Evolutionary conservation across 1,140 invertebrate genomes (phyloP).

Genomic region (Wiebesia pumilae): DNA sequence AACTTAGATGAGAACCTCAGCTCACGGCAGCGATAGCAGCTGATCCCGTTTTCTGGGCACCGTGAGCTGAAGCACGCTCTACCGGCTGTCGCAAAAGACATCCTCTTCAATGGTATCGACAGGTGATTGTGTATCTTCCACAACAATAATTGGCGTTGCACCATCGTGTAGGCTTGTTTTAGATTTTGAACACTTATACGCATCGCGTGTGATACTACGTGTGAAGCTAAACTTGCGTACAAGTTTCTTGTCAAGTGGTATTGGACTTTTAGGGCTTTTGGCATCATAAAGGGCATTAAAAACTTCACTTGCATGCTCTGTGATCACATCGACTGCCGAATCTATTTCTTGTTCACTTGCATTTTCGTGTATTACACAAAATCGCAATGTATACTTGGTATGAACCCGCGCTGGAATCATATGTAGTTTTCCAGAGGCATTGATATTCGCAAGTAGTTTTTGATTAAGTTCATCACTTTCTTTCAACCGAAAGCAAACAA

Average conservation of each 20-base stretch:
- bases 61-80: constrained; percentile 67
- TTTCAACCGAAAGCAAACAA: constrained; percentile 82
- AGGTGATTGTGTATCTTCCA: constrained; percentile 72
- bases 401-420: constrained; percentile 91
- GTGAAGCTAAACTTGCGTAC: constrained; percentile 81
- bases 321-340: constrained; percentile 85
- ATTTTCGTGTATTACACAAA: constrained; percentile 89
- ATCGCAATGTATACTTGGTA: constrained; percentile 86
- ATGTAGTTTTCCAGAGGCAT: constrained; percentile 90
- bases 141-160: constrained; percentile 80
- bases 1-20: not conserved
- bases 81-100: constrained; percentile 70
- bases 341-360: constrained; percentile 86
- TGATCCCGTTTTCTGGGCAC: constrained; percentile 28
- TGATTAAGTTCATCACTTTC: constrained; percentile 87
- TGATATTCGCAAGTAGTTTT: constrained; percentile 87
- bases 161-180: constrained; percentile 80
- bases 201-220: constrained; percentile 79
- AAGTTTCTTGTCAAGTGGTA: constrained; percentile 77
- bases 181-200: constrained; percentile 77
- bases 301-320: constrained; percentile 81
- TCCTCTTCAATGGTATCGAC: constrained; percentile 70
- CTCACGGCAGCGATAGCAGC: not conserved
- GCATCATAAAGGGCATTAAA: constrained; percentile 67
- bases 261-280: constrained; percentile 73